Conservation (phyloP, 2,797 vertebrate species). For the Oceanodroma leucorhoa region DNA sequence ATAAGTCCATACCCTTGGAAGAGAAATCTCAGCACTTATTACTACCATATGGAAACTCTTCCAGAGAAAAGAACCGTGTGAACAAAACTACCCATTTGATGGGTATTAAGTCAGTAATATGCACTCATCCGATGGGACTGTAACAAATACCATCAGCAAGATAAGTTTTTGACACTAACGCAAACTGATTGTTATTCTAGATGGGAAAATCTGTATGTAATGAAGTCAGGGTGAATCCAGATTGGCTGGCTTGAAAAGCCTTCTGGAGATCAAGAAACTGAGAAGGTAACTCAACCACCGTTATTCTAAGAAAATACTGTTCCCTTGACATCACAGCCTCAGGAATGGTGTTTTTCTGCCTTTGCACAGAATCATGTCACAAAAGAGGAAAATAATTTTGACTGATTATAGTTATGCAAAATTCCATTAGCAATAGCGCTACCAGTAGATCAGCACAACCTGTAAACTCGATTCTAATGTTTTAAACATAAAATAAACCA, state of each 20-base stretch:
- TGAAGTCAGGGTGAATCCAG: neutral
- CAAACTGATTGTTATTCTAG: neutral
- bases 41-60: neutral
- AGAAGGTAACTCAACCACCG: neutral
- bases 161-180: neutral
- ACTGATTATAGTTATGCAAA: neutral
- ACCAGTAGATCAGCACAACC: neutral
- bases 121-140: rapidly evolving
- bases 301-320: neutral
- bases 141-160: neutral
- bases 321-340: neutral
- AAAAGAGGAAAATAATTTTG: neutral
- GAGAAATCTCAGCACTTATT: neutral
- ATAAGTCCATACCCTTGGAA: neutral
- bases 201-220: neutral
- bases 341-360: neutral
- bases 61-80: neutral
- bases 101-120: neutral
- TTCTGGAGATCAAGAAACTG: neutral
- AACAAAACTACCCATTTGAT: neutral
- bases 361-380: neutral
- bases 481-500: neutral
- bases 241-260: neutral
- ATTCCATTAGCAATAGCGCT: neutral
- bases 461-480: neutral